These are phyloP conservation scores for Cheirogaleus major DNA, from an alignment of 2,797 vertebrate genomes.

Conservation along the genomic window DNA sequence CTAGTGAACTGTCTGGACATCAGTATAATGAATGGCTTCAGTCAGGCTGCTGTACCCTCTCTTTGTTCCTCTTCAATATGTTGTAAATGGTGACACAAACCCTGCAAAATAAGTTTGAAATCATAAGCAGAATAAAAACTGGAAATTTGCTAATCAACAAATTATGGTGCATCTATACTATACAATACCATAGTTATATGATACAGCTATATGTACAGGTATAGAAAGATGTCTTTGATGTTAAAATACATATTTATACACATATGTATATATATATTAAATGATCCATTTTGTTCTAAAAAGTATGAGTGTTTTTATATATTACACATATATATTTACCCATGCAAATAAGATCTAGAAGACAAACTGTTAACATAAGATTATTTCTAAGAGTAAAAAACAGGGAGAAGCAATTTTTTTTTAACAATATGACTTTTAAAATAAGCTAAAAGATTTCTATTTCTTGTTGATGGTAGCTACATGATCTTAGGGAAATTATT, in stretches of 20 bases:
- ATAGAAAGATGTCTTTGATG: neutral
- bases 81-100: constrained; percentile 13
- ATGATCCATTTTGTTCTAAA: neutral
- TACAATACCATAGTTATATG: neutral
- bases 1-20: neutral
- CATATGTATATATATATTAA: neutral
- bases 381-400: neutral
- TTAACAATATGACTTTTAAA: neutral
- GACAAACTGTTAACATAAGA: neutral
- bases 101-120: constrained; percentile 8
- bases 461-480: neutral
- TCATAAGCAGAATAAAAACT: neutral
- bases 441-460: neutral
- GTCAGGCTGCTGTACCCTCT: neutral
- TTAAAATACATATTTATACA: neutral
- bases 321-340: neutral
- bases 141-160: constrained; percentile 20
- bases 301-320: neutral
- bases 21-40: neutral
- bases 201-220: neutral
- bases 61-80: neutral
- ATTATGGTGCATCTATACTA: neutral
- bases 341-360: neutral
- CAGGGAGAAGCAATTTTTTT: neutral
- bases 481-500: neutral